These are phyloP conservation scores for Ispidina lecontei DNA, from an alignment of 2,797 vertebrate species.

Conservation along the genomic window DNA sequence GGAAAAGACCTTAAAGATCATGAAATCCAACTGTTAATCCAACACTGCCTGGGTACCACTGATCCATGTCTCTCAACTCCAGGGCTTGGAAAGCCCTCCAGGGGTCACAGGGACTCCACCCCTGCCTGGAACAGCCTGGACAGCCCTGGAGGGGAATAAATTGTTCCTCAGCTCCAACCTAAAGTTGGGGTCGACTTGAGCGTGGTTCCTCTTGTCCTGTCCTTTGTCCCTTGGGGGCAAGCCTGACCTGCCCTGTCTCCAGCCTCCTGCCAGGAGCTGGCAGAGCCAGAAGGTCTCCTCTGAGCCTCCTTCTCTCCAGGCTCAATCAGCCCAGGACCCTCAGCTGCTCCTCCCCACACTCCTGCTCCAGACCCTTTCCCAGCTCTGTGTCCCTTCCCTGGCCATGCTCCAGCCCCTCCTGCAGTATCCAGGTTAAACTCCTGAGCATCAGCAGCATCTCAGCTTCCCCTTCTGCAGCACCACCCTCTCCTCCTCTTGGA, in stretches of 20 bases:
- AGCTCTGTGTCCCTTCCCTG: not conserved
- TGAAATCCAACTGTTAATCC: not conserved
- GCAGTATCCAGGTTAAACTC: not conserved
- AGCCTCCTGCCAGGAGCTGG: not conserved
- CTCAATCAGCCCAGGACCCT: no score
- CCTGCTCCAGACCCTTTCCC: not conserved
- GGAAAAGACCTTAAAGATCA: not conserved
- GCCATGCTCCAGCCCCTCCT: not conserved
- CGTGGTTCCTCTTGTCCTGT: no score
- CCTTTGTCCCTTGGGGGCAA: no score
- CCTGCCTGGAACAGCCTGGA: not conserved
- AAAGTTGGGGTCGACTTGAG: no score
- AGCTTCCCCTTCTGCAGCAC: not conserved
- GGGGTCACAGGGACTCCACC: not conserved
- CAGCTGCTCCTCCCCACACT: not conserved
- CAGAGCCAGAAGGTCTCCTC: no score
- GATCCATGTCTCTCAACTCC: not conserved
- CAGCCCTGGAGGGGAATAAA: not conserved
- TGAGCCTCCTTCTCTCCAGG: not conserved
- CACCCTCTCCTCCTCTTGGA: not conserved
- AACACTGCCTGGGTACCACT: no score
- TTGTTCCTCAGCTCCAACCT: no score
- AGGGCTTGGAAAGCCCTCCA: not conserved
- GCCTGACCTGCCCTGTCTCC: not conserved
- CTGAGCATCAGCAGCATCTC: fast-evolving